A percentile compares a stretch with the other conserved stretches of the same genome.
phyloP scores from a whole-genome alignment of 1,140 invertebrate genomes.

The Drosophila albomicans region DNA sequence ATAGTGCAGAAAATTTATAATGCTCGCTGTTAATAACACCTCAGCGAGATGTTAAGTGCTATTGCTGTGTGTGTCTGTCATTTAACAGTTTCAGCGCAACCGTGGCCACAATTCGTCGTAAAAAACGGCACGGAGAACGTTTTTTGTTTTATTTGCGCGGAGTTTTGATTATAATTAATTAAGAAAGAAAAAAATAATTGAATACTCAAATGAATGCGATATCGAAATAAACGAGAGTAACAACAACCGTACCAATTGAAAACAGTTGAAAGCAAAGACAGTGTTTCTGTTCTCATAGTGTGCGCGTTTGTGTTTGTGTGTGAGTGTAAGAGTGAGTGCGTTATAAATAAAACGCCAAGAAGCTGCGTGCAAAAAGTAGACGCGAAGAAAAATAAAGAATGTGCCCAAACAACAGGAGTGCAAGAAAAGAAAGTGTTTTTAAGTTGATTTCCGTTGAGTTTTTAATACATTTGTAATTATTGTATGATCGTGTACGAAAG shows the following conservation, averaged over 20 bases:
- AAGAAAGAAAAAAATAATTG: conserved; percentile 59
- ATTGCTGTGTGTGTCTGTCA: conserved; percentile 19
- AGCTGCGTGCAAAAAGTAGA: conserved; percentile 77
- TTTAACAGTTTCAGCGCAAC: conserved; percentile 38
- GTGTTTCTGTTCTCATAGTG: conserved; percentile 40
- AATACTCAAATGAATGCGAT: conserved; percentile 48
- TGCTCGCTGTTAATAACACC: conserved; percentile 26
- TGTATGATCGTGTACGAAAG: conserved; percentile 45
- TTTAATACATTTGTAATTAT: conserved; percentile 56
- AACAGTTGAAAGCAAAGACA: conserved; percentile 52
- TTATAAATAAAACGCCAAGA: conserved; percentile 81
- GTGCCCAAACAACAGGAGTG: conserved; percentile 68
- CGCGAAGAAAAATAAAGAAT: conserved; percentile 79
- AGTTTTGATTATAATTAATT: conserved; percentile 47
- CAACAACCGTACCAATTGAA: conserved; percentile 28
- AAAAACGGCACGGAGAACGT: conserved; percentile 42
- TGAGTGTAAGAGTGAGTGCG: conserved; percentile 49
- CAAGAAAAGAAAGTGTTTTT: conserved; percentile 76
- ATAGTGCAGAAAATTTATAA: background rate
- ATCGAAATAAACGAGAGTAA: conserved; percentile 43
- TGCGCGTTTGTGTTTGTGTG: conserved; percentile 33
- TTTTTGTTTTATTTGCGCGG: conserved; percentile 60
- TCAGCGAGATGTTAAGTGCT: conserved; percentile 11
- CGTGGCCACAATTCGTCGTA: conserved; percentile 37
- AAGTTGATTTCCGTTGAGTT: conserved; percentile 44